Evolutionary conservation across 2,888 invertebrate species (phyloP).

Genomic region (Chydorus sphaericus): DNA sequence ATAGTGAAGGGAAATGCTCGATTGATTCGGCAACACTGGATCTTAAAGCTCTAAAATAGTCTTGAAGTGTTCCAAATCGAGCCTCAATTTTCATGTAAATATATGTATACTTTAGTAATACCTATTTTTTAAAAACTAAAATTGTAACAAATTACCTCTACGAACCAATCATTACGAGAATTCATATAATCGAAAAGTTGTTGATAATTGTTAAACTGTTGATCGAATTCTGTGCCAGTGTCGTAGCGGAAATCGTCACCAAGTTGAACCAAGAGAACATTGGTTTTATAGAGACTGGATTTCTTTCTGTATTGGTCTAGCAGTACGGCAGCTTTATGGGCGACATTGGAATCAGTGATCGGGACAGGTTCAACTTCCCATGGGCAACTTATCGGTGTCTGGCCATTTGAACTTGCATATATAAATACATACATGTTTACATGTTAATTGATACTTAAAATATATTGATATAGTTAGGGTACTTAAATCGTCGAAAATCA

Average conservation of each 20-base stretch:
- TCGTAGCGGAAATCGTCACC: conserved; percentile 91
- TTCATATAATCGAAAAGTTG: conserved; percentile 80
- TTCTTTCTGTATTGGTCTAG: conserved; percentile 92
- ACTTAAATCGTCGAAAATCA: conserved; percentile 74
- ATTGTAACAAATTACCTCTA: too few relatives aligned
- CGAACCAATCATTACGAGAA: conserved; percentile 52
- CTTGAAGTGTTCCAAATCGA: conserved; percentile 77
- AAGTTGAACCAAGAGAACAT: conserved; percentile 67
- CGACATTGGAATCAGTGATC: conserved; percentile 70
- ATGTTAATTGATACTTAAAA: background rate
- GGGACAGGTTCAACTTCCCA: conserved; percentile 74
- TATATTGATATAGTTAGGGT: conserved; percentile 32
- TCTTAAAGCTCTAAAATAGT: conserved; percentile 70
- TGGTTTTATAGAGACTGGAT: conserved; percentile 69
- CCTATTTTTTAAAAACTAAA: too few relatives aligned
- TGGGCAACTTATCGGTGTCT: conserved; percentile 62
- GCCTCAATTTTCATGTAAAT: too few relatives aligned
- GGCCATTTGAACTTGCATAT: conserved; percentile 32
- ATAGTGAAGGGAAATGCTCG: conserved; percentile 53
- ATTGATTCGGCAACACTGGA: conserved; percentile 20
- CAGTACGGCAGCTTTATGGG: conserved; percentile 60
- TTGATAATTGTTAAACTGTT: conserved; percentile 77
- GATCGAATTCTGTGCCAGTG: conserved; percentile 73
- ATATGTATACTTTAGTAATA: too few relatives aligned
- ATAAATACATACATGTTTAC: background rate